A percentile compares a stretch with the other conserved stretches of the same genome.
These are phyloP conservation scores for Megamerina dolium DNA, from an alignment of 2,888 invertebrate genomes.

Conservation along the genomic window DNA sequence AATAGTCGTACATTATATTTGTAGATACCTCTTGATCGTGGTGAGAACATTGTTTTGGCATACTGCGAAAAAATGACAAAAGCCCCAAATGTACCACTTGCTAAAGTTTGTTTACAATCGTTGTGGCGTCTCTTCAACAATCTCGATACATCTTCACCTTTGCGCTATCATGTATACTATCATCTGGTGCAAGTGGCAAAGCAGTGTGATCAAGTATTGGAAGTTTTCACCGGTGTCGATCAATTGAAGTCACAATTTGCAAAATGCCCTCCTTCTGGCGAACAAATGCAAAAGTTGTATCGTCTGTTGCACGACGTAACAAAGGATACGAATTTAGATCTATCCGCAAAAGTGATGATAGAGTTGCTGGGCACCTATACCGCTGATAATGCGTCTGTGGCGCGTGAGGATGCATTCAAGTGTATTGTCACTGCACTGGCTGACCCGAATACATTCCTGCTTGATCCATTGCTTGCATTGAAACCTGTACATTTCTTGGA, in stretches of 20 bases:
- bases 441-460: constrained; percentile 89
- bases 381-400: constrained; percentile 93
- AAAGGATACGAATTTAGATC: constrained; percentile 79
- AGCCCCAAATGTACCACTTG: constrained; percentile 74
- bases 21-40: constrained; percentile 77
- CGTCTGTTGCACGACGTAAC: constrained; percentile 83
- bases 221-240: constrained; percentile 79
- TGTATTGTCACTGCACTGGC: constrained; percentile 94
- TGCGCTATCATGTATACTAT: constrained; percentile 89
- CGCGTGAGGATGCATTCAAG: constrained; percentile 92
- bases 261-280: constrained; percentile 73
- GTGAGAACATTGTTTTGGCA: constrained; percentile 80
- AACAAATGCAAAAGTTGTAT: constrained; percentile 87
- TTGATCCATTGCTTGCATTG: constrained; percentile 87
- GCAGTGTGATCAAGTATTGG: constrained; percentile 76
- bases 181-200: constrained; percentile 85
- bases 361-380: constrained; percentile 94
- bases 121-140: constrained; percentile 90
- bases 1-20: constrained; percentile 11
- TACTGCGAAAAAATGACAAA: constrained; percentile 90
- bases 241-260: constrained; percentile 76
- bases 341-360: constrained; percentile 94
- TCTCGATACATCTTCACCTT: constrained; percentile 72
- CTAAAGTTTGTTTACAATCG: constrained; percentile 77
- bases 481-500: constrained; percentile 94